Evolutionary conservation across 2,797 vertebrate genomes (phyloP), one percentile per base, ranked within the genome.

Genomic region (Girardinus metallicus): DNA sequence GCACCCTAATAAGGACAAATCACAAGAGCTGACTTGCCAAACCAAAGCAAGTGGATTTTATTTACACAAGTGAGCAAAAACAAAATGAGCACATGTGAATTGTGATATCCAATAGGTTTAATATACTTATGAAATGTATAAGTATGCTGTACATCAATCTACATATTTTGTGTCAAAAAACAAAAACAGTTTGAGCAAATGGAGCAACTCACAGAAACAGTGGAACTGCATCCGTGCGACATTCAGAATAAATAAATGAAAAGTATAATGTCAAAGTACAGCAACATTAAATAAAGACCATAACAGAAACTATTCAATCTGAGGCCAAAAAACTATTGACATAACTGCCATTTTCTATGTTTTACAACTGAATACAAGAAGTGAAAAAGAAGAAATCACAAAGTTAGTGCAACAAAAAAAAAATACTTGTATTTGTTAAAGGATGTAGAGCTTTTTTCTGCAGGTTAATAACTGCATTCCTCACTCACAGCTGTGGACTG

Each of bases 11-110:
- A 26, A 41, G 26, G 18, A 44, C 23, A 71, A 71, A 71, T 29
- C 7, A 29, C 68, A 71, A 44, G 26, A 71, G 26, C 26, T 46
- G 12, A 74, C 47, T 11, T 11, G 21, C 86, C 80, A 93, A 95
- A 93, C 94, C 93, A 95, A 95, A 96, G 88, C 93, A 89, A 94
- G 88, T 95, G 82, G 85, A 81, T 95, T 97, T 96, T 97, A 97
- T 97, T 96, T 95, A 95, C 93, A 95, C 86, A 87, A 91, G n/a
- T 75, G 89, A 89, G 91, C 87, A 91, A 88, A 92, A 83, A 75
- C 23, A 55, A 76, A 60, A 46, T 53, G 71, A 89, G 80, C 81
- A 91, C 80, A 86, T 36, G 72, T 85, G 74, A 81, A 44, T 53
- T 51, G 68, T 78, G 51, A 74, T 78, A 77, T 80, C 49, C 44